These are phyloP conservation scores for Galaxea fascicularis DNA, from an alignment of 92 coral and sea anemone species.

Conservation along the genomic window DNA sequence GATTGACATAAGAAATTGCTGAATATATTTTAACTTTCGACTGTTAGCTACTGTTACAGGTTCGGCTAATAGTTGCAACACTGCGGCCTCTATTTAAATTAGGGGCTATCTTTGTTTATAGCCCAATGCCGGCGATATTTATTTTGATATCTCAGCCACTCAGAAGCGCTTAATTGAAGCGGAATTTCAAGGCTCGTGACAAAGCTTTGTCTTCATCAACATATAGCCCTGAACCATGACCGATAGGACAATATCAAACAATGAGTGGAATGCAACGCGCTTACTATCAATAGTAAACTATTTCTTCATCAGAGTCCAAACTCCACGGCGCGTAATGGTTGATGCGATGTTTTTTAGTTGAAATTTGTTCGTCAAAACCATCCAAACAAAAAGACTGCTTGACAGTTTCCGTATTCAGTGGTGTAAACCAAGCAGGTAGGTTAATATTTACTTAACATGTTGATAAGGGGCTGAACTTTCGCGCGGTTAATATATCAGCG, in stretches of 20 bases:
- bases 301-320: not conserved
- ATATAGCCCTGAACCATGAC: slow-evolving; percentile 31
- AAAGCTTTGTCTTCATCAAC: slow-evolving; percentile 1
- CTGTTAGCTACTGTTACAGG: not conserved
- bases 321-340: not conserved
- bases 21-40: too few relatives aligned
- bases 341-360: not conserved
- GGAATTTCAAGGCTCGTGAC: slow-evolving; percentile 16
- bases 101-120: not conserved
- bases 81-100: too few relatives aligned
- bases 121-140: not conserved
- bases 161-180: not conserved
- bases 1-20: too few relatives aligned
- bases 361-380: not conserved
- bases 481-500: not conserved
- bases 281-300: not conserved
- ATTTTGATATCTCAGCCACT: not conserved
- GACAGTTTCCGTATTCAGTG: not conserved
- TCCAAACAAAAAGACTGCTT: not conserved
- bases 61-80: too few relatives aligned
- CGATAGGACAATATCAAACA: not conserved
- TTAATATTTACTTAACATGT: not conserved
- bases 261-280: slow-evolving; percentile 29
- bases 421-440: not conserved
- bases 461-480: too few relatives aligned